A percentile compares a stretch with the other conserved stretches of the same genome.
Evolutionary conservation across 2,888 invertebrate genomes (phyloP).

Genomic region (Leucophenga maculata): DNA sequence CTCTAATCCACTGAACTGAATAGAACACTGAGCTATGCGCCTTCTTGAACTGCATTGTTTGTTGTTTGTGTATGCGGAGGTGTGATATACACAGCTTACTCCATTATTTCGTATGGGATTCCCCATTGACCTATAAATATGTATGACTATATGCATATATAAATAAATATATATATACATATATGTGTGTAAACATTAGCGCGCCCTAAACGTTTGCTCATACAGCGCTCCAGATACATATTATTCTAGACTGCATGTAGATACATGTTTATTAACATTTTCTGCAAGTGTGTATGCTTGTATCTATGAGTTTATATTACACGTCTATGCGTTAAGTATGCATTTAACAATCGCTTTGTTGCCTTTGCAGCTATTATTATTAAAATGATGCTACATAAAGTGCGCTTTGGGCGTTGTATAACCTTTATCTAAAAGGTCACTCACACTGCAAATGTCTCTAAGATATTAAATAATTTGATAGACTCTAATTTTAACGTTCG

Average conservation of each 20-base stretch:
- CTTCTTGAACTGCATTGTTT: too few relatives aligned
- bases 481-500: too few relatives aligned
- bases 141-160: neutral
- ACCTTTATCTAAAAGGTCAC: too few relatives aligned
- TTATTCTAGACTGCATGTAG: neutral
- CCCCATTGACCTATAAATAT: constrained; percentile 16
- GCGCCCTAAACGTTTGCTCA: neutral
- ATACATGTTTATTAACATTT: neutral
- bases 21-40: too few relatives aligned
- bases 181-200: neutral
- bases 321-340: neutral
- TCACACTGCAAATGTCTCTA: too few relatives aligned
- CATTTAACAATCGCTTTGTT: neutral
- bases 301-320: neutral
- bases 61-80: neutral
- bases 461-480: too few relatives aligned
- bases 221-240: neutral
- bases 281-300: neutral
- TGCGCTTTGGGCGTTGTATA: too few relatives aligned
- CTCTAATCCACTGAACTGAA: too few relatives aligned
- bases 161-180: neutral
- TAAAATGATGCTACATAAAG: too few relatives aligned
- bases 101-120: constrained; percentile 7
- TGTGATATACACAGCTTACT: neutral
- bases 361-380: too few relatives aligned